These are phyloP conservation scores for Lacerta bilineata DNA, from an alignment of 2,797 vertebrate genomes.

Conservation along the genomic window DNA sequence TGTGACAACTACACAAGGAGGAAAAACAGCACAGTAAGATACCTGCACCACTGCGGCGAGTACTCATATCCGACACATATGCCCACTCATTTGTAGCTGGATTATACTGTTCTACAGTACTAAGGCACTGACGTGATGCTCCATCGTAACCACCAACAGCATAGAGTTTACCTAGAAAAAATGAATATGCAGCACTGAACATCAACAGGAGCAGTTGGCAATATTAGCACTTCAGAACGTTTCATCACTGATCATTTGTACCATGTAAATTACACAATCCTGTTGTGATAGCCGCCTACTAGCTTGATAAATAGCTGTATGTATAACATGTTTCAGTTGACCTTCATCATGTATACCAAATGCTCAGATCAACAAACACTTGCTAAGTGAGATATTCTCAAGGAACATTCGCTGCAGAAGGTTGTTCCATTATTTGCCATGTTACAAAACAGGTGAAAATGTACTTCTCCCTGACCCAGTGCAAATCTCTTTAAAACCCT, in stretches of 20 bases:
- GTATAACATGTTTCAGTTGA: neutral
- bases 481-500: neutral
- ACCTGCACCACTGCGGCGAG: constrained; percentile 97
- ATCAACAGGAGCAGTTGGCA: neutral
- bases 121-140: constrained; percentile 95
- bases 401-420: neutral
- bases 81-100: constrained; percentile 92
- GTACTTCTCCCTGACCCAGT: neutral
- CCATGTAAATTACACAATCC: neutral
- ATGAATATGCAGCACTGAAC: constrained; percentile 17
- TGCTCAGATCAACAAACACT: neutral
- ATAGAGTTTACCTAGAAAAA: constrained; percentile 89
- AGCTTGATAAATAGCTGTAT: neutral
- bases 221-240: neutral
- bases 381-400: neutral
- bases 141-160: constrained; percentile 96
- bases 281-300: neutral
- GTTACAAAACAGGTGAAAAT: constrained; percentile 35
- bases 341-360: neutral
- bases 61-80: constrained; percentile 95
- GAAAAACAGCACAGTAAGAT: neutral
- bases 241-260: neutral
- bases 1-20: neutral
- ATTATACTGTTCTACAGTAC: constrained; percentile 94
- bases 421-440: neutral